phyloP scores from a whole-genome alignment of 2,888 invertebrate genomes.

The Stenodema calcarata region DNA sequence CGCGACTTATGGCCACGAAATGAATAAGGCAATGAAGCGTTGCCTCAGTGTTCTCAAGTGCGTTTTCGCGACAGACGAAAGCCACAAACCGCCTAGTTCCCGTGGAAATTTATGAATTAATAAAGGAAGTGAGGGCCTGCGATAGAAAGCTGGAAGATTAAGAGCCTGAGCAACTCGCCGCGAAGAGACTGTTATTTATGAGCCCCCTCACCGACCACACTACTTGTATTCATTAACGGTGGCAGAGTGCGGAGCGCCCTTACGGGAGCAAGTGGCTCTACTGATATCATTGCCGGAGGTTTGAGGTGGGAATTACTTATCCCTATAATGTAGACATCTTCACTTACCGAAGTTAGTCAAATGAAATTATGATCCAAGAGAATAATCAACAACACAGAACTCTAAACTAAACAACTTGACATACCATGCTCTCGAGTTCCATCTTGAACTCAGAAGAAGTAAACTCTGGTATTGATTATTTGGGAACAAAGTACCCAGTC shows the following conservation, averaged over 20 bases:
- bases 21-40: not conserved
- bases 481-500: no score
- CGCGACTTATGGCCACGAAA: not conserved
- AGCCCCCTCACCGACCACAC: not conserved
- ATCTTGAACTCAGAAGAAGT: no score
- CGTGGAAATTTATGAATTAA: not conserved
- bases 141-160: not conserved
- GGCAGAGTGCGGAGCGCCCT: not conserved
- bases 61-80: not conserved
- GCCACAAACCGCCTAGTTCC: not conserved
- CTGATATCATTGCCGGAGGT: no score
- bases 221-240: not conserved
- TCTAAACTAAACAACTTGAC: no score
- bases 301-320: no score
- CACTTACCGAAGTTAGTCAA: no score
- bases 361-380: no score
- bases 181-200: not conserved
- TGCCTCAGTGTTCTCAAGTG: not conserved
- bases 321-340: no score
- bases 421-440: no score
- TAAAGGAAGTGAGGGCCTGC: not conserved
- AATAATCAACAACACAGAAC: no score
- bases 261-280: no score
- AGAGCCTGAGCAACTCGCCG: not conserved
- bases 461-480: no score